Conservation (phyloP, 2,113 vertebrate species). For the Austrofundulus limnaeus region DNA sequence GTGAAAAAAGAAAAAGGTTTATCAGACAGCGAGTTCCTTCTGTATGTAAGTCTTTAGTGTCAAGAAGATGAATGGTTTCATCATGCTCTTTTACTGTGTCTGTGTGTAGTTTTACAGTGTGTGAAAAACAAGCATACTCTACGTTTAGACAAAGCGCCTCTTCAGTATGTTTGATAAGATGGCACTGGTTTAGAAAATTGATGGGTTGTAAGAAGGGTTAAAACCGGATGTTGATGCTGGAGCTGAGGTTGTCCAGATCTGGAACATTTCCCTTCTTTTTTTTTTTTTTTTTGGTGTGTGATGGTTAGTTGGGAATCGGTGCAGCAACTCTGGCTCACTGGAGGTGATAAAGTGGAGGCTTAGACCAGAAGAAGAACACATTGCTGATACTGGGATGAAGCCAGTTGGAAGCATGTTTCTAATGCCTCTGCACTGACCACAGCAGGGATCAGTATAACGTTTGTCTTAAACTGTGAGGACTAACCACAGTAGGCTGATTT, state of each 20-base stretch:
- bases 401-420: conserved; percentile 29
- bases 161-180: conserved; percentile 22
- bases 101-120: conserved; percentile 42
- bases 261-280: too few species aligned
- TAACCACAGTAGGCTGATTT: conserved; percentile 59
- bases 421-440: conserved; percentile 32
- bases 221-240: background rate
- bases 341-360: too few species aligned
- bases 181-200: conserved; percentile 10
- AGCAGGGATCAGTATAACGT: conserved; percentile 61
- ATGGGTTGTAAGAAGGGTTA: conserved; percentile 4
- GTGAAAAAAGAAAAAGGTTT: conserved; percentile 51
- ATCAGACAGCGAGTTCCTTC: conserved; percentile 54
- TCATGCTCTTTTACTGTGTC: conserved; percentile 59
- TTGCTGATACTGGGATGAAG: too few species aligned
- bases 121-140: conserved; percentile 28
- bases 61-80: conserved; percentile 62
- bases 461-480: conserved; percentile 68
- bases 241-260: too few species aligned
- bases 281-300: too few species aligned
- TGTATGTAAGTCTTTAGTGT: conserved; percentile 53
- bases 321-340: too few species aligned
- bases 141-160: conserved; percentile 7
- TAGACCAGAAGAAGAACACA: too few species aligned
- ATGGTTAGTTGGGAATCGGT: too few species aligned